Base-by-base conservation (phyloP, 2,888 invertebrate genomes). In the Agrenia bidenticulata region DNA sequence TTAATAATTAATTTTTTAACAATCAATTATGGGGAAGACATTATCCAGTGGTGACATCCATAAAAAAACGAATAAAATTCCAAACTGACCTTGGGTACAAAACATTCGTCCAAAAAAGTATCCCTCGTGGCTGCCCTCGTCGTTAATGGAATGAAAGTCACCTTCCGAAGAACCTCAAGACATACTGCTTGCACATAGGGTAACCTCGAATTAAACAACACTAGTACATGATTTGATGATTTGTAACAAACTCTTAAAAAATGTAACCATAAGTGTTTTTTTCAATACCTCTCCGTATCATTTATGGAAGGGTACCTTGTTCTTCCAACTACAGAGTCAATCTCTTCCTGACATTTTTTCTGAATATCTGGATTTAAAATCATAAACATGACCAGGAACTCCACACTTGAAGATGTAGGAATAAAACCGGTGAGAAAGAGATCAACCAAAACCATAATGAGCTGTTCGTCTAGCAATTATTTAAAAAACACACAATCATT, bases 341-440 rank as follows among this genome's bases (percentile, higher is more conserved):
- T 68, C 59, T 74, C 74, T 15, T 69, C 67, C 32, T 69, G 67
- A 41, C 68, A 67, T 57, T 71, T 73, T 17, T 23, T 55, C 41
- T 74, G 74, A 19, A 74, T 67, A 19, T 71, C 64, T 2, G 73
- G 74, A 50, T 73, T 51, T 11, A 69, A 60, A 23, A 74, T 63
- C 73, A 74, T 70, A 54, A 66, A 74, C 63, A 72, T 66, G 19
- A 73, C 41, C 11, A 69, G 59, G 51, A 64, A 74, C 32, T 67
- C 68, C 15, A 74, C 37, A 23, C 69, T 67, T 1, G 70, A 67
- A 2, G 69, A 61, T 1, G 65, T 64, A 4, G 74, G 67, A 2
- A 67, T 56, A 39, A 69, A 72, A n/a, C 73, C 73, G 11, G 73
- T 72, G 2, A 72, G 53, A 54, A 74, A 72, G 15, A 74, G 51